These are phyloP conservation scores for Streptopelia turtur DNA, from an alignment of 2,797 vertebrate genomes.

Conservation along the genomic window DNA sequence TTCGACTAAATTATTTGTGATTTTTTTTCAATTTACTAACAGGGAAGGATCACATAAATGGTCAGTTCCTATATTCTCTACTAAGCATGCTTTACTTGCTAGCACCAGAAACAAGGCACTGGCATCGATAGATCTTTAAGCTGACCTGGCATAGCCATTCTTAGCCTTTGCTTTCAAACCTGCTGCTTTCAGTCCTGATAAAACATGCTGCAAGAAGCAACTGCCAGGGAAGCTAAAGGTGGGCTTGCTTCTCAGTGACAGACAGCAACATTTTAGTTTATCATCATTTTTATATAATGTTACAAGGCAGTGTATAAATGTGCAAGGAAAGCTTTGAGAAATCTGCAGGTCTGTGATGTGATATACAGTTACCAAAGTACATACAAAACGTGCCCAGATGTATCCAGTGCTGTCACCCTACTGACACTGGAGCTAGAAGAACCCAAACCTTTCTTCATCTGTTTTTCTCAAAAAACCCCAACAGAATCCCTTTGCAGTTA, in stretches of 20 bases:
- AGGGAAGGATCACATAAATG: background rate
- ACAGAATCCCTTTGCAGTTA: background rate
- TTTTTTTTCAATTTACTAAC: background rate
- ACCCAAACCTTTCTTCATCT: background rate
- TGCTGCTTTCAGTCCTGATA: background rate
- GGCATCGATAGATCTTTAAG: background rate
- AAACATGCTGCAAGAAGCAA: background rate
- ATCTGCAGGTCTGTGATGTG: background rate
- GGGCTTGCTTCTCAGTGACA: background rate
- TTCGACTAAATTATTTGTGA: background rate
- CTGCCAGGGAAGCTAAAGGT: background rate
- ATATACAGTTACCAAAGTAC: background rate
- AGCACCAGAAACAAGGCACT: background rate
- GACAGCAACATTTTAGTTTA: background rate
- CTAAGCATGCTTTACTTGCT: background rate
- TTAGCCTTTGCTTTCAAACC: background rate
- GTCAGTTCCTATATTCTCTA: background rate
- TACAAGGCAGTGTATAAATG: background rate
- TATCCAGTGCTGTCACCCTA: background rate
- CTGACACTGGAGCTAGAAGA: background rate
- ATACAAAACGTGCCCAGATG: background rate
- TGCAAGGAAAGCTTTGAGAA: background rate
- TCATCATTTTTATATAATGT: fast-evolving
- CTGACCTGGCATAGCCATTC: background rate
- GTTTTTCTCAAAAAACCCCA: background rate